Percentiles rank a stretch among this genome's conserved stretches.
Evolutionary conservation across 2,113 vertebrate genomes (phyloP).

Genomic region (Acrocephalus arundinaceus): DNA sequence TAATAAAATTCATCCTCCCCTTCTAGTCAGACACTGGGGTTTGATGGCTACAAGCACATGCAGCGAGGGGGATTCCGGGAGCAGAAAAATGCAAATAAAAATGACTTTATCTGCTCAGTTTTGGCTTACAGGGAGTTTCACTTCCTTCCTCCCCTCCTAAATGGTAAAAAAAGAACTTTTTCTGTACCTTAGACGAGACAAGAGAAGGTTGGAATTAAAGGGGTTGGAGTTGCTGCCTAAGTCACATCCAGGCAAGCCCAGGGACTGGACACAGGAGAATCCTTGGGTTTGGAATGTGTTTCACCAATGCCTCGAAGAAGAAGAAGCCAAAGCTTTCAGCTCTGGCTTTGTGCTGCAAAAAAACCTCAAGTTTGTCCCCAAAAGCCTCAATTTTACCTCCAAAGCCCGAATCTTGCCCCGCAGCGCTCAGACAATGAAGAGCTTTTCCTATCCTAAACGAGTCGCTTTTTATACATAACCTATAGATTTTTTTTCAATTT

Average conservation of each 20-base stretch:
- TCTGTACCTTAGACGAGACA: not conserved
- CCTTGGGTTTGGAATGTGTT: not conserved
- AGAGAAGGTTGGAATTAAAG: not conserved
- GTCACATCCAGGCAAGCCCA: fast-evolving
- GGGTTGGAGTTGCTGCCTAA: not conserved
- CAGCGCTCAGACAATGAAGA: not conserved
- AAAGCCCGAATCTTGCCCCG: not conserved
- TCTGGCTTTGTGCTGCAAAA: not conserved
- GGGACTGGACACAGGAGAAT: fast-evolving
- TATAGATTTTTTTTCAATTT: fast-evolving
- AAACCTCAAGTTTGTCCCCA: not conserved
- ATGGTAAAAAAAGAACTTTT: not conserved
- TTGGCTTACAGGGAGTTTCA: not conserved
- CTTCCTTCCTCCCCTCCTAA: not conserved
- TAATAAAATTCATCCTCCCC: not conserved
- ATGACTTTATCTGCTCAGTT: not conserved
- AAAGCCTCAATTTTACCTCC: not conserved
- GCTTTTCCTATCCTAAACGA: not conserved
- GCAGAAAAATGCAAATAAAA: not conserved
- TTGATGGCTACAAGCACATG: not conserved
- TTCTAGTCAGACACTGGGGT: not conserved
- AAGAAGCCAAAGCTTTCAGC: not conserved
- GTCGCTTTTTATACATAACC: fast-evolving
- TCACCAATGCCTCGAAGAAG: not conserved
- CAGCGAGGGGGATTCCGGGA: not conserved